Base-by-base conservation (phyloP, 2,888 invertebrate species). In the Troglohyphantes excavatus region DNA sequence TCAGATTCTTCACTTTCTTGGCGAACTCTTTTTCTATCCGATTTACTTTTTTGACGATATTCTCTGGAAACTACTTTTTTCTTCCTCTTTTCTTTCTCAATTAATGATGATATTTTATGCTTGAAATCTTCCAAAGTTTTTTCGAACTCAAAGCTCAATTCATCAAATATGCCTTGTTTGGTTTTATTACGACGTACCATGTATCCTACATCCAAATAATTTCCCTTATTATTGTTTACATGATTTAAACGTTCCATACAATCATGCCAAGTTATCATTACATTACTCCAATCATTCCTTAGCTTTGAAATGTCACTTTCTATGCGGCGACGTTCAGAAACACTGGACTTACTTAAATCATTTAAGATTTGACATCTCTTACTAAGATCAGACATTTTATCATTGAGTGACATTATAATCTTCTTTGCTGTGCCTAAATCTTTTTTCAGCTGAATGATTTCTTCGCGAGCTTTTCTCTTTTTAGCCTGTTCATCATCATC, bases 171-270 rank as follows among this genome's bases (percentile, higher is more conserved):
- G 3, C 90, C 90, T 61, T 90, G 90, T 29, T 90, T 90, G 3
- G 90, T 90, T 68, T 90, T 90, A 27, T 90, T 90, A 17, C 90
- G 72, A 26, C 90, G 78, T 13, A 90, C 90, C 90, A 90, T 90
- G 39, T 90, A 90, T 17, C 90, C 90, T 11, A 90, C 90, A 90
- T 90, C 90, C 23, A 90, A 90, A 67, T 90, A 90, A 61, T 90
- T 90, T 19, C 90, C 90, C 73, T 90, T 90, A 26, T 90, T 90
- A 19, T 84, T 90, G 67, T 90, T 90, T 98, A 98, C 93, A 96
- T 99, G 78, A 95, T 96, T 85, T 96, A 96, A 0, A 97, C 97
- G 0, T 97, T 98, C 93, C 96, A 95, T 92, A 97, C 97, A 0
- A 96, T 96, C 92, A 94, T 95, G 86, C 97, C 97, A 90, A 29